Evolutionary conservation across 2,888 invertebrate species (phyloP), one percentile per base, ranked within the genome.

Genomic region (Metopia argyrocephala): DNA sequence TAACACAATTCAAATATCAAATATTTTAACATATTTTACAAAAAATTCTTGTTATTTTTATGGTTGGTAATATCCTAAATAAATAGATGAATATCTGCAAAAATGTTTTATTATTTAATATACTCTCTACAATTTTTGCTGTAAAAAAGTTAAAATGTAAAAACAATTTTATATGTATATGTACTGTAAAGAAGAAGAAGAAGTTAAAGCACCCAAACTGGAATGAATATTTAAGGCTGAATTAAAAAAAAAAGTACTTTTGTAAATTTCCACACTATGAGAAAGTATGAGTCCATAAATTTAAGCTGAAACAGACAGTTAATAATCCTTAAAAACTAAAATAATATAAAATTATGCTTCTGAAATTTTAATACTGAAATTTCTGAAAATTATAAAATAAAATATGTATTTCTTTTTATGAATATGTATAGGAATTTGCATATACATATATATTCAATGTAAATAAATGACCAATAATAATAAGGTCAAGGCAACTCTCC

Each of bases 1-100:
- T 83, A 82, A 74, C 74, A 50, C 57, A 73, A 54, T 75, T 75
- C 52, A 79, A 78, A 66, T 66, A 38, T 66, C 50, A 59, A 59
- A 66, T 59, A 66, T 66, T 57, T 75, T 59, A 38, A 38, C 9
- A 38, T 38, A 38, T 38, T 38, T 38, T 12, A 38, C 38, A 38
- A 38, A 38, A 38, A 38, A 38, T 31, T 38, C 3, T 38, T 38
- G 12, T 38, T 12, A 12, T 38, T 54, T 73, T 74, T 65, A 68
- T 68, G 31, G 52, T 31, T 6, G 59, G 28, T 59, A 28, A 61
- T 61, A 62, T 56, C 62, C 76, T 61, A 45, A 38, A 61, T 45
- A 20, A 45, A 23, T 45, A 38, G 23, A 21, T 45, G 38, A 15
- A 61, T 6, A 45, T 23, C 61, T 76, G 76, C 69, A 76, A 76